phyloP scores from a whole-genome alignment of 2,888 invertebrate species.

The Tachina fera region DNA sequence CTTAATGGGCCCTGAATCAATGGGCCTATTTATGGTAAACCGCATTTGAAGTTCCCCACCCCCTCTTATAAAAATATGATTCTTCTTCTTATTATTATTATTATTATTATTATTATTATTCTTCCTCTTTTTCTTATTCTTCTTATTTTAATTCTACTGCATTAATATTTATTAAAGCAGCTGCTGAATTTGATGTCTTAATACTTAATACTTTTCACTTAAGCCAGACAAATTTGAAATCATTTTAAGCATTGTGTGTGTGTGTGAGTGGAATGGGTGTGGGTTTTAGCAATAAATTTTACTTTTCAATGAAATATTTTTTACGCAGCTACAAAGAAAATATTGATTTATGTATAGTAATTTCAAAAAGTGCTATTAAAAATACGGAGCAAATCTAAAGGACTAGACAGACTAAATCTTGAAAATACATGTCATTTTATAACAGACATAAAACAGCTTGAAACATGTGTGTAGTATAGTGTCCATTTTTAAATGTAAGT shows the following conservation, averaged over 20 bases:
- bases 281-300: constrained; percentile 1
- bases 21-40: no score
- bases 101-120: no score
- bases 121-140: no score
- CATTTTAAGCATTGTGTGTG: neutral
- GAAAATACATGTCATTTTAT: neutral
- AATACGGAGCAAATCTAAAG: neutral
- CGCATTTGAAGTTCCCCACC: no score
- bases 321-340: neutral
- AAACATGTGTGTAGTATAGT: neutral
- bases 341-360: neutral
- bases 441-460: neutral
- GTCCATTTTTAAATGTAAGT: neutral
- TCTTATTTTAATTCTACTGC: neutral
- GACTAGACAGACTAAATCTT: neutral
- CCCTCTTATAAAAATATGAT: no score
- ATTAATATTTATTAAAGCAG: neutral
- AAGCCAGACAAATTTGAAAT: neutral
- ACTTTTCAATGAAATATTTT: neutral
- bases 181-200: neutral
- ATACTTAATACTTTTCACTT: neutral
- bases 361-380: neutral
- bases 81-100: no score
- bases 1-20: no score
- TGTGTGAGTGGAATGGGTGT: neutral